These are phyloP conservation scores for Dicaeum eximium DNA, from an alignment of 2,113 vertebrate species.

Conservation along the genomic window DNA sequence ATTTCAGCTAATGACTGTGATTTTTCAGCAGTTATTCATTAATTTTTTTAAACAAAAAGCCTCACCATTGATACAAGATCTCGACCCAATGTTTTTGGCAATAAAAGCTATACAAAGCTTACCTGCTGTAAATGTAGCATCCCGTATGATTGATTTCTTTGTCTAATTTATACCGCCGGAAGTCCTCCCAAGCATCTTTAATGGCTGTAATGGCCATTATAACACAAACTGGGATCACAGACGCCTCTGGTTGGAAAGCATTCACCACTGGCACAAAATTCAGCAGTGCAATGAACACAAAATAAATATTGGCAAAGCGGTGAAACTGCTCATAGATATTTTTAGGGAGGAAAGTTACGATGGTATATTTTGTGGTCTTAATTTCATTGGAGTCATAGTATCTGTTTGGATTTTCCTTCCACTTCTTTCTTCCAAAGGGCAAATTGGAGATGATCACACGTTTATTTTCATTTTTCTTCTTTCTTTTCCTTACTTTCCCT, in stretches of 20 bases:
- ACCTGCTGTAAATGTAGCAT: conserved; percentile 89
- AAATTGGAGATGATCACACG: conserved; percentile 82
- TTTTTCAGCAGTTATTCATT: not conserved
- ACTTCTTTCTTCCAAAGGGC: conserved; percentile 70
- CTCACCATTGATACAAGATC: conserved; percentile 66
- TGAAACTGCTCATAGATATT: conserved; percentile 91
- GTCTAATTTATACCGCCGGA: conserved; percentile 84
- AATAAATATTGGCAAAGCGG: conserved; percentile 90
- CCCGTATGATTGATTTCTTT: conserved; percentile 83
- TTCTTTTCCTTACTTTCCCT: conserved; percentile 66
- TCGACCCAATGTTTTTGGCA: conserved; percentile 23
- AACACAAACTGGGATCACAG: conserved; percentile 82
- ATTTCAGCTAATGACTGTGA: conserved; percentile 54
- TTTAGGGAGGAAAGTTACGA: conserved; percentile 85
- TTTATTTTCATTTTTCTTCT: conserved; percentile 73
- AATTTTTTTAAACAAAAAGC: not conserved
- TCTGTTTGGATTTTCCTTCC: conserved; percentile 82
- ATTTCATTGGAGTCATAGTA: conserved; percentile 79
- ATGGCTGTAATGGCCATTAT: conserved; percentile 86
- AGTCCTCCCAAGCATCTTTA: conserved; percentile 93
- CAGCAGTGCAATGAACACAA: conserved; percentile 80
- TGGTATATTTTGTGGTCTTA: conserved; percentile 90
- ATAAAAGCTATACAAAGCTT: not conserved
- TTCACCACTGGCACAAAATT: conserved; percentile 89
- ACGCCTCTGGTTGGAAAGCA: conserved; percentile 87